A percentile compares a stretch with the other conserved stretches of the same genome.
These are phyloP conservation scores for Alces alces DNA, from an alignment of 2,113 vertebrate genomes.

Conservation along the genomic window DNA sequence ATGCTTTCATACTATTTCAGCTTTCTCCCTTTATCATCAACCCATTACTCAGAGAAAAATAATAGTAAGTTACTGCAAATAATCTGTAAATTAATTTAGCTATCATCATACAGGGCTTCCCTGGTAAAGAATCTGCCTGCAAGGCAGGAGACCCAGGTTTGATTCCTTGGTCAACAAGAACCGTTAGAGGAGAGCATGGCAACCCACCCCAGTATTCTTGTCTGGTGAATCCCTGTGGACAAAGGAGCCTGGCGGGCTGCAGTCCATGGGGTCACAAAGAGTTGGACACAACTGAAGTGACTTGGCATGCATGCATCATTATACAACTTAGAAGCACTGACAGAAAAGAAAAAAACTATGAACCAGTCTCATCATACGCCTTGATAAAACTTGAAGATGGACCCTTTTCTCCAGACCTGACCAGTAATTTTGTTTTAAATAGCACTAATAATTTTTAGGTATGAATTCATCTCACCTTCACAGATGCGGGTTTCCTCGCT, in stretches of 20 bases:
- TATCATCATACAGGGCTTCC: not conserved
- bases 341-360: not conserved
- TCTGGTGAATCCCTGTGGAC: not conserved
- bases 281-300: not conserved
- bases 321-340: not conserved
- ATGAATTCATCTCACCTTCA: constrained; percentile 79
- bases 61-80: not conserved
- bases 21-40: not conserved
- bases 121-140: not conserved
- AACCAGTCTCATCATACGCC: not conserved
- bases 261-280: not conserved
- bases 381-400: not conserved
- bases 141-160: not conserved
- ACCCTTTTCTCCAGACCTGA: not conserved
- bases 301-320: not conserved
- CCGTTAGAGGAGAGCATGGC: not conserved
- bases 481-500: constrained; percentile 87
- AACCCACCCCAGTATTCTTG: not conserved
- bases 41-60: not conserved
- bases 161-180: not conserved
- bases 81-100: not conserved
- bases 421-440: not conserved
- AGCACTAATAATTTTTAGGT: not conserved
- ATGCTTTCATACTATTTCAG: not conserved
- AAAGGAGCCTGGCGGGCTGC: not conserved